A percentile compares a stretch with the other conserved stretches of the same genome.
phyloP scores from a whole-genome alignment of 2,113 vertebrate species.

The Uropsilus gracilis region DNA sequence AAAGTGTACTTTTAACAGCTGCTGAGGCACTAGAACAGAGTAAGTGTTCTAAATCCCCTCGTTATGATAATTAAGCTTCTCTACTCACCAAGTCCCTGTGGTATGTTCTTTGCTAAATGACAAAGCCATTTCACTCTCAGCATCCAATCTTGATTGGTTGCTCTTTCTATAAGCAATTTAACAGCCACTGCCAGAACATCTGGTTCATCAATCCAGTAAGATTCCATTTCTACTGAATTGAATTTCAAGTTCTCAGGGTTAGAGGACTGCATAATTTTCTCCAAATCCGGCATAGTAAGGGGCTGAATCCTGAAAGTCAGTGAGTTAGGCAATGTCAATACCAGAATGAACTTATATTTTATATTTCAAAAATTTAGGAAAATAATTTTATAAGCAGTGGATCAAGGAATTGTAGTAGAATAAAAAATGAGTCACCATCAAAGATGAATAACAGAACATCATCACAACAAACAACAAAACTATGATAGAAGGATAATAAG shows the following conservation, averaged over 20 bases:
- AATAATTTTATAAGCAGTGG: background rate
- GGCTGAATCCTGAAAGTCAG: conserved; percentile 89
- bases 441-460: background rate
- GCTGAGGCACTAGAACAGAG: background rate
- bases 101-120: conserved; percentile 90
- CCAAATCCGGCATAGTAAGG: conserved; percentile 91
- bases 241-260: conserved; percentile 89
- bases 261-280: conserved; percentile 88
- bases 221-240: conserved; percentile 80
- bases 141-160: conserved; percentile 95
- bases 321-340: conserved; percentile 7
- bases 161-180: conserved; percentile 91
- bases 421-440: background rate
- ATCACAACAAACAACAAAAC: background rate
- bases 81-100: conserved; percentile 86
- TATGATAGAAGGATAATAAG: background rate
- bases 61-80: conserved; percentile 35
- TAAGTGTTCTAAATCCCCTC: background rate
- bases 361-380: conserved; percentile 25
- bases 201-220: conserved; percentile 86
- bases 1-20: background rate
- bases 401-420: background rate
- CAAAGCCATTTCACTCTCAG: conserved; percentile 94
- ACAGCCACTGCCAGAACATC: conserved; percentile 90
- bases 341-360: background rate